Evolutionary conservation across 2,113 vertebrate species (phyloP).

Genomic region (Gyps fulvus): DNA sequence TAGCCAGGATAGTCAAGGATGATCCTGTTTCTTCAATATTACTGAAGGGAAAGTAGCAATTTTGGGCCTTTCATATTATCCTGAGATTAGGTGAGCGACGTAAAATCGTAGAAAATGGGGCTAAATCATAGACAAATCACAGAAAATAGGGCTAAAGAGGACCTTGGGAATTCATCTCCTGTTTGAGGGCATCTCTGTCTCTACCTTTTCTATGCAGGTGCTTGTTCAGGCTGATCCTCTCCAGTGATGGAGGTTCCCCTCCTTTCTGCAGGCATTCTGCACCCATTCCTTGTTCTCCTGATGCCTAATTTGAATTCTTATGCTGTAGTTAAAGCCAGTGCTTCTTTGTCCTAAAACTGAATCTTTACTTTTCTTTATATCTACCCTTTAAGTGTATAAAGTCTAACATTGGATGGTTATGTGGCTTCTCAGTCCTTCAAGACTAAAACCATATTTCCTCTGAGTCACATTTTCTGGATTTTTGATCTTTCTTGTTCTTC

Average conservation of each 20-base stretch:
- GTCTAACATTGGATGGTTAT: not conserved
- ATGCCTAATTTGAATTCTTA: not conserved
- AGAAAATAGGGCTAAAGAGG: not conserved
- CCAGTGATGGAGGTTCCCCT: not conserved
- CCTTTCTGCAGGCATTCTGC: not conserved
- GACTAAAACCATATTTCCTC: not conserved
- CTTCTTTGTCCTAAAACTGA: not conserved
- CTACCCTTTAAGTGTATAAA: not conserved
- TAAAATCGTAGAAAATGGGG: not conserved
- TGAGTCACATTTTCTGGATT: not conserved
- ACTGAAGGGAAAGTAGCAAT: not conserved
- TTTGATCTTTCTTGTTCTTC: not conserved
- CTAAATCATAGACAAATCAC: not conserved
- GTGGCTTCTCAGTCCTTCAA: not conserved
- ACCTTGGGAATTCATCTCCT: not conserved
- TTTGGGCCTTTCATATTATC: not conserved
- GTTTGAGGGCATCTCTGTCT: not conserved
- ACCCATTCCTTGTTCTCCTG: not conserved
- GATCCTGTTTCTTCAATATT: not conserved
- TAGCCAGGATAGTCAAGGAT: not conserved
- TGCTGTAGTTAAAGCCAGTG: not conserved
- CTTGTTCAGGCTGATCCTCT: not conserved
- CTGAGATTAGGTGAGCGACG: not conserved
- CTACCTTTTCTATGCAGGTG: not conserved
- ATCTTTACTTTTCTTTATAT: not conserved